Conservation (phyloP, 1,140 invertebrate genomes). For the Papilio xuthus region DNA sequence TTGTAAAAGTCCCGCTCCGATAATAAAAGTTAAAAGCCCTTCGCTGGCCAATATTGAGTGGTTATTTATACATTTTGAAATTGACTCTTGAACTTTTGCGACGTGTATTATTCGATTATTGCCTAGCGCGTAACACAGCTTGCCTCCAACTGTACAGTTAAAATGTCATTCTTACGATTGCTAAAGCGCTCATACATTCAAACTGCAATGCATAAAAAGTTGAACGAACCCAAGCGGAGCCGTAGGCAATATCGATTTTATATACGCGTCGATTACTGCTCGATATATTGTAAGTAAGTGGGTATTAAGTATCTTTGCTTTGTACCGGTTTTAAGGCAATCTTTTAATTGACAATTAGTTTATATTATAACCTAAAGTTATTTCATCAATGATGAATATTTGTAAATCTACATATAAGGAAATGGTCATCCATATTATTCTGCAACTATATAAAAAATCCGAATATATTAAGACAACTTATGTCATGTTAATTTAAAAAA, state of each 20-base stretch:
- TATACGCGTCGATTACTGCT: slow-evolving; percentile 13
- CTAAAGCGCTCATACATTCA: slow-evolving; percentile 16
- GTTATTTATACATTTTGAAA: slow-evolving; percentile 37
- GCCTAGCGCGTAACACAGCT: slow-evolving; percentile 20
- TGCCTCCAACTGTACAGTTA: slow-evolving; percentile 23
- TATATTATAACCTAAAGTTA: neutral
- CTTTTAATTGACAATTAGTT: neutral
- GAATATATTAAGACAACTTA: neutral
- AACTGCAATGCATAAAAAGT: slow-evolving; percentile 29
- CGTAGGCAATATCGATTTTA: slow-evolving; percentile 19
- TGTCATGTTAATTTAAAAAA: neutral
- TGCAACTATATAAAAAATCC: neutral
- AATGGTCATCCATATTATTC: neutral
- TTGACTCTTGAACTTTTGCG: slow-evolving; percentile 42
- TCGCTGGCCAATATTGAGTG: slow-evolving; percentile 51
- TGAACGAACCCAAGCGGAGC: slow-evolving; percentile 19
- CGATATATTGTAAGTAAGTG: neutral
- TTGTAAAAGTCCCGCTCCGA: slow-evolving; percentile 46
- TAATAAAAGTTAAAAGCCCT: slow-evolving; percentile 56
- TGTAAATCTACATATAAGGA: neutral
- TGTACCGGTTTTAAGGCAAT: neutral
- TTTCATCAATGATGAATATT: neutral
- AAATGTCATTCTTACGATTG: slow-evolving; percentile 33
- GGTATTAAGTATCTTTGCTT: neutral
- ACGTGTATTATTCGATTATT: slow-evolving; percentile 37